phyloP scores from a whole-genome alignment of 1,140 invertebrate genomes.

The Sarcophaga bullata region DNA sequence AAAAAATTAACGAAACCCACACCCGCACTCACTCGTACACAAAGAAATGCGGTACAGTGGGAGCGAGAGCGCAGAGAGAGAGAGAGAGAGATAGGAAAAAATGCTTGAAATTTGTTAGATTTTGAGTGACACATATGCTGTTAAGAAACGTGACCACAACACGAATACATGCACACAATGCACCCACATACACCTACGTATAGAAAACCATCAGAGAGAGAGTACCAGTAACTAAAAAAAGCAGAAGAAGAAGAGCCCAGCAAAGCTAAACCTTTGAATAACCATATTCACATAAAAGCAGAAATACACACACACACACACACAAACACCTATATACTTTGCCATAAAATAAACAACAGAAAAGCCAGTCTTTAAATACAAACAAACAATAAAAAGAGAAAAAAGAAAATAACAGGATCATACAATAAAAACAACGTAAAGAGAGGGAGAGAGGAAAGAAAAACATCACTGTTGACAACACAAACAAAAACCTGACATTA shows the following conservation, averaged over 20 bases:
- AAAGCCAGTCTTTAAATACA: not conserved
- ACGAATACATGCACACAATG: not conserved
- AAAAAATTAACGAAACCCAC: no score
- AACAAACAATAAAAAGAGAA: not conserved
- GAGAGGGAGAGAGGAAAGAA: not conserved
- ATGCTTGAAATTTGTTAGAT: conserved; percentile 12
- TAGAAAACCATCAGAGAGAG: not conserved
- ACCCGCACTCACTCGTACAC: not conserved
- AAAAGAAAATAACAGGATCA: not conserved
- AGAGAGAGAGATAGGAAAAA: no score
- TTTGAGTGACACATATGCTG: conserved; percentile 38
- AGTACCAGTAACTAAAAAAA: not conserved
- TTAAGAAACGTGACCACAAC: conserved; percentile 37
- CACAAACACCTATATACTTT: no score
- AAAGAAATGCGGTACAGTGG: not conserved
- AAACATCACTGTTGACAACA: not conserved
- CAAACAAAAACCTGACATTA: not conserved
- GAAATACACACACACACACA: not conserved
- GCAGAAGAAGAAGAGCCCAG: not conserved
- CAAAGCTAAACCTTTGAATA: not conserved
- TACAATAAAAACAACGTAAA: not conserved
- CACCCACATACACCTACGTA: not conserved
- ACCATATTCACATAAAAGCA: not conserved
- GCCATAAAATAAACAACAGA: not conserved
- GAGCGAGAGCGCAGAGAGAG: not conserved